Evolutionary conservation across 2,113 vertebrate species (phyloP), one percentile per base, ranked within the genome.

Genomic region (Phrynocephalus versicolor): DNA sequence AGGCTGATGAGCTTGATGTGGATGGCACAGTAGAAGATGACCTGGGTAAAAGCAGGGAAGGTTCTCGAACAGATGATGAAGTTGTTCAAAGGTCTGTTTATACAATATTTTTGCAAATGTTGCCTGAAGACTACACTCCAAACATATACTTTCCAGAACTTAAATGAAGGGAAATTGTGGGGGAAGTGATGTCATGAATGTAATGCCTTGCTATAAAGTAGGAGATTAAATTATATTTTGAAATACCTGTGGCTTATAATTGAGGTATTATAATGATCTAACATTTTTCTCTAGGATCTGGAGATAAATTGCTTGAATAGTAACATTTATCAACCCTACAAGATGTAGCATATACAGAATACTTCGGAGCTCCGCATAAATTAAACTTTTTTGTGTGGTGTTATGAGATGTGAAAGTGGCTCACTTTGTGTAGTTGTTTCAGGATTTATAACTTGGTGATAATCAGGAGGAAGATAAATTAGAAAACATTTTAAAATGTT

Each of bases 31-130:
- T 98, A 1, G 98, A 98, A 83, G 98, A 98, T 12, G 98, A 99
- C 79, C 81, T 99, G 75, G 98, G 98, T 12, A 99, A 99, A 95
- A 99, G 98, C 93, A 95, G 98, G 87, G 98, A 99, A 92, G 98
- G 97, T 23, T 99, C 98, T 74, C 96, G 96, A 88, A 99, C 98
- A 0, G 98, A 99, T 35, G 98, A 99, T 64, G 98, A 99, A 94
- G 97, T 98, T 65, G 97, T 99, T 27, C 97, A 98, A 94, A 98
- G 98, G 98, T 99, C 70, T 71, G 96, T 95, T 74, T 83, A 60
- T 12, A 16, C 62, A 41, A 58, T 73, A 51, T 35, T 27, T n/a
- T 4, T 57, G 10, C 58, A 70, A 60, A 64, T 1, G 4, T 58
- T 37, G 16, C 60, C 14, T 51, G 51, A 73, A 64, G 19, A 30